Conservation (phyloP, 2,888 invertebrate species). For the Drosophila paracracens region DNA sequence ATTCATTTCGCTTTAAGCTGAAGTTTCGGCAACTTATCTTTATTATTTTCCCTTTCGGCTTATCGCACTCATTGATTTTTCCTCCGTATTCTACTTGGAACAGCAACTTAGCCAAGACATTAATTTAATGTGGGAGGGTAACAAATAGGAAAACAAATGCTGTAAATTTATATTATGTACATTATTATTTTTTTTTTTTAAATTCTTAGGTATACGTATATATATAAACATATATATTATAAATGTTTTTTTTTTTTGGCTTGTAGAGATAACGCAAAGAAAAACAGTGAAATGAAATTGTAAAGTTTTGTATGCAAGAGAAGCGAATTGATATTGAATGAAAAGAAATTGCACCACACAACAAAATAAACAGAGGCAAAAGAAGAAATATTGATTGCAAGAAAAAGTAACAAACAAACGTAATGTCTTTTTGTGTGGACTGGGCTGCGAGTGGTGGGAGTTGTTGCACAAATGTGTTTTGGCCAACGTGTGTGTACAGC, state of each 20-base stretch:
- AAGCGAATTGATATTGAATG: slow-evolving; percentile 59
- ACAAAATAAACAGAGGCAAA: slow-evolving; percentile 45
- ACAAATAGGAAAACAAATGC: slow-evolving; percentile 26
- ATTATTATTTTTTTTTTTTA: slow-evolving; percentile 32
- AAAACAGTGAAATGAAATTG: slow-evolving; percentile 51
- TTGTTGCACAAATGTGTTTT: neutral
- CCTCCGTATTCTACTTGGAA: neutral
- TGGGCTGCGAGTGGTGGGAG: neutral
- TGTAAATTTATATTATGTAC: slow-evolving; percentile 49
- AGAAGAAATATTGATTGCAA: slow-evolving; percentile 20
- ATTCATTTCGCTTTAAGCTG: slow-evolving; percentile 58
- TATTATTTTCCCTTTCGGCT: slow-evolving; percentile 19
- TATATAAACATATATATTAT: neutral
- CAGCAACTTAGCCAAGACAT: slow-evolving; percentile 26
- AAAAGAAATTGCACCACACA: slow-evolving; percentile 48
- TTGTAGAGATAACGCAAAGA: slow-evolving; percentile 30
- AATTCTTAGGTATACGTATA: slow-evolving; percentile 15
- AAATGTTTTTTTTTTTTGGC: slow-evolving; percentile 27
- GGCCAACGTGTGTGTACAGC: neutral
- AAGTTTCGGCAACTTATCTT: slow-evolving; percentile 38
- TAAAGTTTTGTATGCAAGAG: slow-evolving; percentile 38
- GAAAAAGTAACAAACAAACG: slow-evolving; percentile 15
- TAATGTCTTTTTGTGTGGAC: neutral
- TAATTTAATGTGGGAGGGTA: slow-evolving; percentile 10
- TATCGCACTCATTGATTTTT: slow-evolving; percentile 31